phyloP scores from a whole-genome alignment of 2,888 invertebrate species.

The Lymantria monacha region DNA sequence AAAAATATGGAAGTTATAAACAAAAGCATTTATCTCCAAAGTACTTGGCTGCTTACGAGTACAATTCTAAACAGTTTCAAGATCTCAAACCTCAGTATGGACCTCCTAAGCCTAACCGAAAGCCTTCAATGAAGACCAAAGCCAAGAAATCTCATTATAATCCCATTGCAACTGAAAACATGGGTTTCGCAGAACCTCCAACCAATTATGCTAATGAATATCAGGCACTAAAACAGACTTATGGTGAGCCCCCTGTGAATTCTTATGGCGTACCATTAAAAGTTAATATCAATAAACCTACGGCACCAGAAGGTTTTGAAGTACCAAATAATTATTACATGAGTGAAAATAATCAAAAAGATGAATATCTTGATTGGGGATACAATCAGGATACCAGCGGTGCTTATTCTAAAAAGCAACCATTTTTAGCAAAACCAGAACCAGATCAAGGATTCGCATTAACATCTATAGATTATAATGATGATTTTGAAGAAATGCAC shows the following conservation, averaged over 20 bases:
- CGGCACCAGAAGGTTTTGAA: slow-evolving; percentile 30
- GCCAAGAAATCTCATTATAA: slow-evolving; percentile 17
- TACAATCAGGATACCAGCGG: slow-evolving; percentile 34
- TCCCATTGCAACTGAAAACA: slow-evolving; percentile 35
- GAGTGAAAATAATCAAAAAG: slow-evolving; percentile 14
- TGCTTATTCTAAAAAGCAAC: slow-evolving; percentile 14
- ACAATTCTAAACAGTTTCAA: slow-evolving; percentile 9
- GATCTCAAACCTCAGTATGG: slow-evolving; percentile 38
- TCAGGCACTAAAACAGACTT: slow-evolving; percentile 32
- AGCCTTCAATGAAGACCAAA: slow-evolving; percentile 15
- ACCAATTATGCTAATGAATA: slow-evolving; percentile 27
- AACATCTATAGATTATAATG: slow-evolving; percentile 4
- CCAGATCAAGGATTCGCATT: slow-evolving; percentile 3
- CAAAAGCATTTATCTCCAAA: slow-evolving; percentile 9
- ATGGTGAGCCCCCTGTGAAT: slow-evolving; percentile 56
- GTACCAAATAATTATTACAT: slow-evolving; percentile 16
- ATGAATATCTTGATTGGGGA: slow-evolving; percentile 36
- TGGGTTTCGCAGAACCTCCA: slow-evolving; percentile 66
- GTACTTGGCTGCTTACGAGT: slow-evolving; percentile 3
- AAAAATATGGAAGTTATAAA: slow-evolving; percentile 46
- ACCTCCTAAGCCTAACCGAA: slow-evolving; percentile 38
- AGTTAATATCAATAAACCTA: slow-evolving; percentile 25
- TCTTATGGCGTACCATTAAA: slow-evolving; percentile 58
- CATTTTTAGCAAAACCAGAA: slow-evolving; percentile 5
- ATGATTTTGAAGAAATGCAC: neutral